phyloP scores from a whole-genome alignment of 1,140 invertebrate species.

The Conus betulinus region DNA sequence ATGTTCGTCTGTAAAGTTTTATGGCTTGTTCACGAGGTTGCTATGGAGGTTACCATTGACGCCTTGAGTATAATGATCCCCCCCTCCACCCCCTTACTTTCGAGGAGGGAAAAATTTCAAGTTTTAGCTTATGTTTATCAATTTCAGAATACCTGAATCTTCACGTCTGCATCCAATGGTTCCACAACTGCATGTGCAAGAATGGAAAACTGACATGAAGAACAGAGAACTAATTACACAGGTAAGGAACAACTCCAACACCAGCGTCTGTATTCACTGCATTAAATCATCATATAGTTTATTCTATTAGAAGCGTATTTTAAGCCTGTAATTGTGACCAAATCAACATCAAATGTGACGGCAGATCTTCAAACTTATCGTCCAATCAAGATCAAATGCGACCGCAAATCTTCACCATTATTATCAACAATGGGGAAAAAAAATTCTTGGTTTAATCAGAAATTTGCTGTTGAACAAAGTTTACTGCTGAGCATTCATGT shows the following conservation, averaged over 20 bases:
- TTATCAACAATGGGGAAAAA: too few relatives aligned
- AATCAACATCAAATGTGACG: too few relatives aligned
- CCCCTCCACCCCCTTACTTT: not conserved
- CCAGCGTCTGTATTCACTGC: not conserved
- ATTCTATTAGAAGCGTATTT: too few relatives aligned
- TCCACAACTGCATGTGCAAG: slow-evolving; percentile 69
- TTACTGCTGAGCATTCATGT: too few relatives aligned
- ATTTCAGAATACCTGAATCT: slow-evolving; percentile 67
- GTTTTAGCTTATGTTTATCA: not conserved
- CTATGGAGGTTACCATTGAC: slow-evolving; percentile 22
- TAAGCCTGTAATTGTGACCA: too few relatives aligned
- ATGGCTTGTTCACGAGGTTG: not conserved
- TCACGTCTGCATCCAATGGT: slow-evolving; percentile 71
- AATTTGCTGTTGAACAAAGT: too few relatives aligned
- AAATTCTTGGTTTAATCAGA: too few relatives aligned
- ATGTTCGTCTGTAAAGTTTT: not conserved
- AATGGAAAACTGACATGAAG: slow-evolving; percentile 75
- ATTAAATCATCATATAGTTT: not conserved
- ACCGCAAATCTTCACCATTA: too few relatives aligned
- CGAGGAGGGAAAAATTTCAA: not conserved
- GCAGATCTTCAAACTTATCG: too few relatives aligned
- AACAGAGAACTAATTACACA: slow-evolving; percentile 72
- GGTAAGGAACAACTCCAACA: slow-evolving; percentile 49
- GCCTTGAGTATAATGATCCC: not conserved
- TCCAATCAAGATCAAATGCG: too few relatives aligned